phyloP scores from a whole-genome alignment of 1,140 invertebrate species.

The Epicauta chinensis region DNA sequence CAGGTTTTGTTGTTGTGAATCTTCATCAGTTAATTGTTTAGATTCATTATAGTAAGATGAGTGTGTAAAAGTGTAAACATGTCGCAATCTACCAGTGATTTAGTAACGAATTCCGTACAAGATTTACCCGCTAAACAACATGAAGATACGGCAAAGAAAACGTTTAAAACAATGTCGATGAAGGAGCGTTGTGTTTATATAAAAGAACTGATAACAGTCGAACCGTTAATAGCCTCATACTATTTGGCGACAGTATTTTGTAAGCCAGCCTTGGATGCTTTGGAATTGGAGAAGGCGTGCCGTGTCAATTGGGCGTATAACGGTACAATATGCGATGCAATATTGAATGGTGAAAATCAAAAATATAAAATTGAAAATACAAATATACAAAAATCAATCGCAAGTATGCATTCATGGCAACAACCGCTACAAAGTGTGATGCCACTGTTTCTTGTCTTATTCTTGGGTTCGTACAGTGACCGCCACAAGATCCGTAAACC shows the following conservation, averaged over 20 bases:
- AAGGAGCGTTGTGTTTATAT: slow-evolving; percentile 27
- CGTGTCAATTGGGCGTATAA: slow-evolving; percentile 28
- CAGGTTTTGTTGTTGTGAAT: too few relatives aligned
- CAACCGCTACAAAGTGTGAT: slow-evolving; percentile 37
- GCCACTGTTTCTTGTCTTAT: slow-evolving; percentile 53
- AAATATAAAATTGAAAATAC: slow-evolving; percentile 27
- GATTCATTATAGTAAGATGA: too few relatives aligned
- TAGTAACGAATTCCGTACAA: slow-evolving; percentile 32
- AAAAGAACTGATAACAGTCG: slow-evolving; percentile 36
- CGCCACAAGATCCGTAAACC: slow-evolving; percentile 57
- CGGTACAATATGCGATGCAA: slow-evolving; percentile 42
- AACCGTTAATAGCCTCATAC: slow-evolving; percentile 36
- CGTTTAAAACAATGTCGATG: slow-evolving; percentile 24
- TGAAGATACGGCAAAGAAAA: slow-evolving; percentile 14
- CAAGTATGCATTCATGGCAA: slow-evolving; percentile 40
- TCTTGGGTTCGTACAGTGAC: slow-evolving; percentile 60
- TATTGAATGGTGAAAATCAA: slow-evolving; percentile 39
- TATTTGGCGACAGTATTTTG: slow-evolving; percentile 29
- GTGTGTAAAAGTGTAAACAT: too few relatives aligned
- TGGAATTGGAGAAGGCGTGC: slow-evolving; percentile 38
- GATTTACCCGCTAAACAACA: slow-evolving; percentile 20
- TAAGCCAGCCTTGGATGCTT: slow-evolving; percentile 27
- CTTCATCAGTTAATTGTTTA: too few relatives aligned
- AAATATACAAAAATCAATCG: slow-evolving; percentile 35
- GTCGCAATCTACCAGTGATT: slow-evolving; percentile 29